Conservation (phyloP, 2,113 vertebrate species). For the Dasyurus viverrinus region DNA sequence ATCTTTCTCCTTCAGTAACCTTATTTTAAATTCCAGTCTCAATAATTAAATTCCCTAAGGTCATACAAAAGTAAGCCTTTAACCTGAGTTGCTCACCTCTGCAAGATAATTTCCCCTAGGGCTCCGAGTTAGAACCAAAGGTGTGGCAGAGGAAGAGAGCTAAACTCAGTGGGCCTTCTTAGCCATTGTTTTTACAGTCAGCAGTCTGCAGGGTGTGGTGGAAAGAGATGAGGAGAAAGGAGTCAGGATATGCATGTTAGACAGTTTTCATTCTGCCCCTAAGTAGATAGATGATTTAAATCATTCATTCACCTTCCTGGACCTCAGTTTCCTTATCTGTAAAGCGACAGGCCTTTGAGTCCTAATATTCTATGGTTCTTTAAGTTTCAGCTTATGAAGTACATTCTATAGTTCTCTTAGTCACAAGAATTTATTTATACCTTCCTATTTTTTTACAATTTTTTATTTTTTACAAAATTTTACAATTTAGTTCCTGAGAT, state of each 20-base stretch:
- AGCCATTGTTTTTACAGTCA: not conserved
- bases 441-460: not conserved
- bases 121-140: not conserved
- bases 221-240: not conserved
- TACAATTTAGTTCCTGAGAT: not conserved
- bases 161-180: not conserved
- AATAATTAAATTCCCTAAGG: not conserved
- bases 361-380: not conserved
- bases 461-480: no score
- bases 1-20: not conserved
- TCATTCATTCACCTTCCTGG: not conserved
- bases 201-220: not conserved
- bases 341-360: not conserved
- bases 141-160: not conserved
- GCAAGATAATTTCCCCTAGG: not conserved
- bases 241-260: not conserved
- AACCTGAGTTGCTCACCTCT: not conserved
- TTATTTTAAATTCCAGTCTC: not conserved
- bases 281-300: not conserved
- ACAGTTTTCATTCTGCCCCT: not conserved
- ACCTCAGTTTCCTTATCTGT: not conserved
- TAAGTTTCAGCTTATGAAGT: not conserved
- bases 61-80: not conserved
- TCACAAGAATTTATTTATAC: not conserved
- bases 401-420: not conserved